These are phyloP conservation scores for Pseudopleuronectes americanus DNA, from an alignment of 2,797 vertebrate species.

Conservation along the genomic window DNA sequence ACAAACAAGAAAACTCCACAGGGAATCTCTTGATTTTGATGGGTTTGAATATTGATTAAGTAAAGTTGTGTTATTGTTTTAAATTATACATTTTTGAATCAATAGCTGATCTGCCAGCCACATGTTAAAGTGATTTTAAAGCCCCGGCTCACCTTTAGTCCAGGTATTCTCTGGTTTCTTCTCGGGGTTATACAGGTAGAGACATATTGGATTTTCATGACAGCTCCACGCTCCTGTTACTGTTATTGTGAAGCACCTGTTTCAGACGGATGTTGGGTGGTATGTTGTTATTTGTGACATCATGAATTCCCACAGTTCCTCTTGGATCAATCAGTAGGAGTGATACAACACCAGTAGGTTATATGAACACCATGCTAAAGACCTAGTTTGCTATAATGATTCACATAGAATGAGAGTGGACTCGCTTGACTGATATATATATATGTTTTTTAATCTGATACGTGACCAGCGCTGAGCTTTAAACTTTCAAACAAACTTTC, in stretches of 20 bases:
- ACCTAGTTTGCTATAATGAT: background rate
- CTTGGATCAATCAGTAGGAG: no score
- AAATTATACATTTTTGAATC: background rate
- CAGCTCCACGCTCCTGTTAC: background rate
- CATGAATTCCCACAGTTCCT: background rate
- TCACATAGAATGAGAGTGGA: background rate
- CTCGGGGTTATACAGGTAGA: background rate
- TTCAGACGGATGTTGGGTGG: no score
- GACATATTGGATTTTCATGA: conserved; percentile 4
- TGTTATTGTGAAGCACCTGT: no score
- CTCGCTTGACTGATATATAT: background rate
- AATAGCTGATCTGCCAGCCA: background rate
- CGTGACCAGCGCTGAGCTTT: background rate
- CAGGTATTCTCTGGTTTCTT: no score
- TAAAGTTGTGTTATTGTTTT: background rate
- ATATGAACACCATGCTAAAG: background rate
- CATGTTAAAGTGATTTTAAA: no score
- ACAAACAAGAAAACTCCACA: background rate
- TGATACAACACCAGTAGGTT: no score
- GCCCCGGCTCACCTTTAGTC: background rate
- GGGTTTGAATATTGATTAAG: background rate
- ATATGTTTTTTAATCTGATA: background rate
- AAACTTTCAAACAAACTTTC: background rate
- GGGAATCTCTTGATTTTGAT: background rate
- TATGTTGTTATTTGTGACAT: no score